Evolutionary conservation across 2,113 vertebrate genomes (phyloP), one percentile per base, ranked within the genome.

Genomic region (Phyllostomus discolor): DNA sequence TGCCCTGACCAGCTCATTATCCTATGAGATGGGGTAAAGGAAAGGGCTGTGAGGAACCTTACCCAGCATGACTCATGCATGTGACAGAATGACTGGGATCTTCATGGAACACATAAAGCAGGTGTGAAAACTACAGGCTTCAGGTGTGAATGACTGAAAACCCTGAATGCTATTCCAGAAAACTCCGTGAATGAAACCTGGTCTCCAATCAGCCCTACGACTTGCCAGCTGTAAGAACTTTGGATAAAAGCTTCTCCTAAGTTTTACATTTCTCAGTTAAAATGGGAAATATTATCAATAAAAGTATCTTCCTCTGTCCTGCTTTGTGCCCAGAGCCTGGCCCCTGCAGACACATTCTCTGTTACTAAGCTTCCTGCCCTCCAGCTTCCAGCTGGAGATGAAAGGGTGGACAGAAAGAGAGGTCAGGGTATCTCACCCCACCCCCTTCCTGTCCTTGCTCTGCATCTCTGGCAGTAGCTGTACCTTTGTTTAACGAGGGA

Each of bases 21-120:
- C 73, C 69, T 41, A 19, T 6, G 43, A n/a, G 35, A 54, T 2
- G 16, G 38, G 3, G 16, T 26, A 10, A 4, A 62, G 9, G 38
- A 67, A 50, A 83, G 24, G n/a, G 17, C 33, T 78, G 59, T 10
- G 46, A 50, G 85, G 72, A 64, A 28, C 86, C 28, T 28, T 33
- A 6, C 19, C 16, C 22, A 31, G 64, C 22, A 35, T 4, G 10
- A 26, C 7, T 6, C 28, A 9, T 20, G 28, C 28, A 35, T 2
- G 0, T 2, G 2, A 12, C 1, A 3, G 38, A 20, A 73, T 66
- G 72, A 35, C n/a, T 16, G 17, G 41, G 46, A 43, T 10, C 12
- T 43, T 28, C 62, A 62, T 0, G 8, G 62, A 87, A 69, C 54
- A 69, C 0, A 1, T 5, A 50, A 41, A 67, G 62, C 46, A 69